Evolutionary conservation across 1,140 invertebrate genomes (phyloP), one percentile per base, ranked within the genome.

Genomic region (Tribolium castaneum): DNA sequence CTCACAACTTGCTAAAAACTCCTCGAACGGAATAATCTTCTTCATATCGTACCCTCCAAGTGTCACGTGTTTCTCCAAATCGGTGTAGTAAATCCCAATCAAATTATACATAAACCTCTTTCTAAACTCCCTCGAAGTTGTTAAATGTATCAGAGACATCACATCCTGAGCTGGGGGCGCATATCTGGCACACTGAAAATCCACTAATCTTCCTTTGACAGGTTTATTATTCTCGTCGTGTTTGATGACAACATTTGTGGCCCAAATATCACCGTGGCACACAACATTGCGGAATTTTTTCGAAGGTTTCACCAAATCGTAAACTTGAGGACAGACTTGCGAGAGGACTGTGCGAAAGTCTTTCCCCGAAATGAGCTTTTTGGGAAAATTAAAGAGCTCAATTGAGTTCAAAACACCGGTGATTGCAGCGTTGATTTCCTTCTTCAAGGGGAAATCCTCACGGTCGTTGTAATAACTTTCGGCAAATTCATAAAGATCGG

Each of bases 141-240:
- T 87, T 34, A 87, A 45, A 71, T 88, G 88, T 3, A 89, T 72
- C 25, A 87, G 82, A 0, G 83, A 77, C 81, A 88, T 85, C 0
- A 89, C 39, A 75, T 89, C 88, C 39, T 88, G 87, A 1, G 87
- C 85, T 0, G 88, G 88, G 7, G 88, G 87, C 1, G 76, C 84
- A 76, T 88, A 88, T 7, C 87, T 81, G 1, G 84, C 62, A 66
- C 85, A 86, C 78, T 89, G 87, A 76, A 84, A 89, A 82, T 89
- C 88, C 19, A 89, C 79, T 0, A 89, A 75, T 54, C 87, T 75
- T 19, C 87, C 87, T 19, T 86, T 85, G 0, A 76, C 80, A 0
- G 87, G 85, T 5, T 74, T 54, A 0, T 80, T 80, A 14, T 81
- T 81, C 1, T 87, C 83, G 34, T 80, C 75, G 78, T 83, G 74